Evolutionary conservation across 2,797 vertebrate genomes (phyloP).

Genomic region (Thunnus albacares): DNA sequence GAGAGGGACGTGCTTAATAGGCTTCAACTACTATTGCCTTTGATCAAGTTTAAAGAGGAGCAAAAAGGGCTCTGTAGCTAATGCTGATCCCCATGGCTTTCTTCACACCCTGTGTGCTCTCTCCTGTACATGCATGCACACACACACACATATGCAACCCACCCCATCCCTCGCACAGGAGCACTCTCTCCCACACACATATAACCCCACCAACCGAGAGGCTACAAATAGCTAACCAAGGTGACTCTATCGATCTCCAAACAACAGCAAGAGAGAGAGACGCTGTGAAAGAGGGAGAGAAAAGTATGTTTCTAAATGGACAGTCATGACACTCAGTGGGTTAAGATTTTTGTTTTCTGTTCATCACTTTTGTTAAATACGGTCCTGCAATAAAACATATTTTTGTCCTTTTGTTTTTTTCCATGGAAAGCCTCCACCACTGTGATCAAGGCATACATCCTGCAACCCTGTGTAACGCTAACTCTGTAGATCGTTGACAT

Average conservation of each 20-base stretch:
- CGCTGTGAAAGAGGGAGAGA: slow-evolving; percentile 44
- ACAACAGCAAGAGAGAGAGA: slow-evolving; percentile 69
- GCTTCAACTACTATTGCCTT: slow-evolving; percentile 87
- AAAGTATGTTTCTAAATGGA: slow-evolving; percentile 73
- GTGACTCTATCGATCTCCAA: slow-evolving; percentile 89
- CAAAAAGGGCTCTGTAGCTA: slow-evolving; percentile 87
- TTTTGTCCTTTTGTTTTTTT: background rate
- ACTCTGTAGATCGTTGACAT: background rate
- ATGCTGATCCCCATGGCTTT: slow-evolving; percentile 85
- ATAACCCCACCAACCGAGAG: slow-evolving; percentile 80
- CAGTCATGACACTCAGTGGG: slow-evolving; percentile 38
- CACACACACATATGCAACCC: slow-evolving; percentile 35
- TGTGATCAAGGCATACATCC: background rate
- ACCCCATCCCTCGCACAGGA: slow-evolving; percentile 61
- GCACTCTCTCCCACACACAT: slow-evolving; percentile 71
- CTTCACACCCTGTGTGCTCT: slow-evolving; percentile 75
- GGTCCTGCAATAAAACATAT: slow-evolving; percentile 42
- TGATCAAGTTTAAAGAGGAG: slow-evolving; percentile 89
- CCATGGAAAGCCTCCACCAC: background rate
- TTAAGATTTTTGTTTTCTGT: slow-evolving; percentile 60
- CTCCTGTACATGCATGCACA: slow-evolving; percentile 74
- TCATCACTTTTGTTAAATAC: slow-evolving; percentile 53
- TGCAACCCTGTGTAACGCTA: background rate
- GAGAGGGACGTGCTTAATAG: slow-evolving; percentile 84
- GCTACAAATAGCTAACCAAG: slow-evolving; percentile 89